These are phyloP conservation scores for Scaptomyza graminum DNA, from an alignment of 1,140 invertebrate species.

Conservation along the genomic window DNA sequence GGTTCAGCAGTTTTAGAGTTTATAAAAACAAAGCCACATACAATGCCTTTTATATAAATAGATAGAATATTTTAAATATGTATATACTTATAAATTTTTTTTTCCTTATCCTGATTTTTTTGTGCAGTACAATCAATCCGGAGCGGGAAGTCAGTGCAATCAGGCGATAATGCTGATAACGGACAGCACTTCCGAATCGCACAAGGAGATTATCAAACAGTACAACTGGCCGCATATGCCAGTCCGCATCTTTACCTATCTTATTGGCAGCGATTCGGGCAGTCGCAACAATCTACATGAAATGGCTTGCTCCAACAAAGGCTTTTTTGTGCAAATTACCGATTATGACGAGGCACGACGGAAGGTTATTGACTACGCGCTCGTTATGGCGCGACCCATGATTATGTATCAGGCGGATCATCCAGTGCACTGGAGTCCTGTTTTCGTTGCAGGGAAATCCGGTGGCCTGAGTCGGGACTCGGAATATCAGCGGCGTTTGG, in stretches of 20 bases:
- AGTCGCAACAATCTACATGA: slow-evolving; percentile 93
- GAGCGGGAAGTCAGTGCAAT: slow-evolving; percentile 95
- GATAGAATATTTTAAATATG: too few relatives aligned
- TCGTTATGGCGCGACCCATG: slow-evolving; percentile 94
- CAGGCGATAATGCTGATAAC: slow-evolving; percentile 99
- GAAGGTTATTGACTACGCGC: slow-evolving; percentile 96
- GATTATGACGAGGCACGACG: slow-evolving; percentile 92
- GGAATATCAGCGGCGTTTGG: slow-evolving; percentile 90
- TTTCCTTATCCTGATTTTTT: background rate
- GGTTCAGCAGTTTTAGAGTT: too few relatives aligned
- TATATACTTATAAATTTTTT: too few relatives aligned
- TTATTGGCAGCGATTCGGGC: slow-evolving; percentile 95
- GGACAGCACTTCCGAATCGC: slow-evolving; percentile 92
- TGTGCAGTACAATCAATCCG: slow-evolving; percentile 90
- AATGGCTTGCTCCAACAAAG: slow-evolving; percentile 99
- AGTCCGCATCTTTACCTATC: slow-evolving; percentile 97
- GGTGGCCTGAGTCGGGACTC: slow-evolving; percentile 86
- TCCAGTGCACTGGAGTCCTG: slow-evolving; percentile 95
- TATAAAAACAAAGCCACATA: too few relatives aligned
- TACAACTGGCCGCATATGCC: slow-evolving; percentile 97
- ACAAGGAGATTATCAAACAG: slow-evolving; percentile 87
- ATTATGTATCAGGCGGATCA: slow-evolving; percentile 95
- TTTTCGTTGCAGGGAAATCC: slow-evolving; percentile 94
- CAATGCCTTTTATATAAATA: too few relatives aligned
- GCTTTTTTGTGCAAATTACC: slow-evolving; percentile 94